A percentile compares a stretch with the other conserved stretches of the same genome.
Conservation (phyloP, 2,888 invertebrate genomes). For the Yponomeuta sedellus region DNA sequence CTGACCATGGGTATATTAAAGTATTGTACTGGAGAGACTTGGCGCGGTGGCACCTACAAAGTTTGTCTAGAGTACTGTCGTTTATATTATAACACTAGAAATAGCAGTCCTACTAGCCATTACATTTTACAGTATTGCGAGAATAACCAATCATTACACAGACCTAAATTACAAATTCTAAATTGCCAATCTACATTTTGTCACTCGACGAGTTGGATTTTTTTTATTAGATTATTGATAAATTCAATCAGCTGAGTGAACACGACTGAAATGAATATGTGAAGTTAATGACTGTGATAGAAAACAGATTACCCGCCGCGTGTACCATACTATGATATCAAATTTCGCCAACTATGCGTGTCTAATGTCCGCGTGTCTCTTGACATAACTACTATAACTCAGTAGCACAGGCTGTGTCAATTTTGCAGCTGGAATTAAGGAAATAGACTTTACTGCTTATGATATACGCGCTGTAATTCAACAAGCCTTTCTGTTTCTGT, state of each 20-base stretch:
- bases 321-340: background rate
- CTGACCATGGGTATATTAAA: background rate
- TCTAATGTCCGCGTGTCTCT: background rate
- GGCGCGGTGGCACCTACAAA: background rate
- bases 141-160: background rate
- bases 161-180: background rate
- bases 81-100: too few relatives aligned
- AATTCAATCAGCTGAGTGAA: background rate
- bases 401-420: background rate
- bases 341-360: background rate
- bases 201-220: background rate
- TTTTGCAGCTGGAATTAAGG: background rate
- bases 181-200: background rate
- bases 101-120: background rate
- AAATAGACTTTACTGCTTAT: background rate
- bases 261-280: background rate
- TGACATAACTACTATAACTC: background rate
- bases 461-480: background rate
- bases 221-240: background rate
- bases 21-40: background rate
- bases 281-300: background rate
- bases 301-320: background rate
- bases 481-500: background rate
- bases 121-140: background rate
- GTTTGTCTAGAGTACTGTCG: background rate